A percentile compares a stretch with the other conserved stretches of the same genome.
Evolutionary conservation across 2,888 invertebrate genomes (phyloP).

Genomic region (Protophormia terraenovae): DNA sequence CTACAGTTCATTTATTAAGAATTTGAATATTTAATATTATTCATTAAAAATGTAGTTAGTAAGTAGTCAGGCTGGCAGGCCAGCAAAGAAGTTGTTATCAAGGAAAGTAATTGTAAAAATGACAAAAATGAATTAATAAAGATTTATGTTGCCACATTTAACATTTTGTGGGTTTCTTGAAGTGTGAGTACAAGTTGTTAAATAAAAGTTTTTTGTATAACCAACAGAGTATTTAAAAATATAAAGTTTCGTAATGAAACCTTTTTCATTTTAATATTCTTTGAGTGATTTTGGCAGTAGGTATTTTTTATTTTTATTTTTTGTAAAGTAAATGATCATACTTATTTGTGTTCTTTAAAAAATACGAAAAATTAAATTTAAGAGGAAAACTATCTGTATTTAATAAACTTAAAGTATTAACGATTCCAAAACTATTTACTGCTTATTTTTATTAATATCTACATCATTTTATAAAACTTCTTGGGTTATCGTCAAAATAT

Average conservation of each 20-base stretch:
- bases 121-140: neutral
- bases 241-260: neutral
- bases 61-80: neutral
- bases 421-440: too few species aligned
- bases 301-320: too few species aligned
- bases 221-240: neutral
- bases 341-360: too few species aligned
- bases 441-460: too few species aligned
- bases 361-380: too few species aligned
- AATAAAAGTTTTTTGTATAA: neutral
- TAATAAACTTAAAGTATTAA: too few species aligned
- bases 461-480: too few species aligned
- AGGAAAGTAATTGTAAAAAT: neutral
- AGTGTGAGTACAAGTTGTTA: neutral
- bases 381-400: too few species aligned
- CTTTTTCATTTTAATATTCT: too few species aligned
- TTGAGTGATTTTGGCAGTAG: too few species aligned
- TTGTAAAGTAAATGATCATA: too few species aligned
- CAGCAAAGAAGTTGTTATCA: neutral
- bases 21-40: slow-evolving; percentile 34
- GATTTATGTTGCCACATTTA: neutral
- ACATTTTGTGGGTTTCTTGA: neutral
- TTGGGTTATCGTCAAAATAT: too few species aligned
- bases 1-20: slow-evolving; percentile 39
- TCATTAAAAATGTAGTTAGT: slow-evolving; percentile 4